phyloP scores from a whole-genome alignment of 1,140 invertebrate genomes.

The Hypsibius dujardini region DNA sequence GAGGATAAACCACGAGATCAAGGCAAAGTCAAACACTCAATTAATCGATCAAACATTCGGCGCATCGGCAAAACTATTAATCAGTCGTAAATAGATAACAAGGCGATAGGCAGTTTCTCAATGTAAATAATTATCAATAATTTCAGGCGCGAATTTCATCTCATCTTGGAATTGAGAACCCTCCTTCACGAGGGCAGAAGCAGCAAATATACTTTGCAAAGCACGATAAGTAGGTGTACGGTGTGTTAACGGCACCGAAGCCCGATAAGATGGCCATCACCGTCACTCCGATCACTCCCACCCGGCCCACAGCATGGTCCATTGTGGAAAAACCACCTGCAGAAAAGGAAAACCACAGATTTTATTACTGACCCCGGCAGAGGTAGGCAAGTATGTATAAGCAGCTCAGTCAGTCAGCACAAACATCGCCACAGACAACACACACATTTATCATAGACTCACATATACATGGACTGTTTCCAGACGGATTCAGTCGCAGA shows the following conservation, averaged over 20 bases:
- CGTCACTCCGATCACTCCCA: constrained; percentile 95
- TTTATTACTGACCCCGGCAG: no score
- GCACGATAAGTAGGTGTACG: constrained; percentile 95
- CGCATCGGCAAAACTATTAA: no score
- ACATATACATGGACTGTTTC: no score
- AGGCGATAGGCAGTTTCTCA: background rate
- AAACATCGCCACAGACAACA: no score
- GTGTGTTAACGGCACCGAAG: constrained; percentile 99
- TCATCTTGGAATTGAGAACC: no score
- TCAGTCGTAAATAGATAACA: background rate
- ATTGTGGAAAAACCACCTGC: constrained; percentile 55
- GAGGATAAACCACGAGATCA: constrained; percentile 17
- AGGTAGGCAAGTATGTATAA: no score
- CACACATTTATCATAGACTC: no score
- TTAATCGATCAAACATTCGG: no score
- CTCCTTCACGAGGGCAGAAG: background rate
- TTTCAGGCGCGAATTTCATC: no score
- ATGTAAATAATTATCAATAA: no score
- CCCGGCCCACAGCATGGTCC: constrained; percentile 83
- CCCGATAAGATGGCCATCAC: constrained; percentile 96
- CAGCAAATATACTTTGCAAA: constrained; percentile 59
- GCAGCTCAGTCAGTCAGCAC: no score
- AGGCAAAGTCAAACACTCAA: background rate
- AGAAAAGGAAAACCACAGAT: constrained; percentile 21
- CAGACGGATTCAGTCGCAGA: no score